Evolutionary conservation across 2,113 vertebrate species (phyloP), one percentile per base, ranked within the genome.

Genomic region (Rhea americana): DNA sequence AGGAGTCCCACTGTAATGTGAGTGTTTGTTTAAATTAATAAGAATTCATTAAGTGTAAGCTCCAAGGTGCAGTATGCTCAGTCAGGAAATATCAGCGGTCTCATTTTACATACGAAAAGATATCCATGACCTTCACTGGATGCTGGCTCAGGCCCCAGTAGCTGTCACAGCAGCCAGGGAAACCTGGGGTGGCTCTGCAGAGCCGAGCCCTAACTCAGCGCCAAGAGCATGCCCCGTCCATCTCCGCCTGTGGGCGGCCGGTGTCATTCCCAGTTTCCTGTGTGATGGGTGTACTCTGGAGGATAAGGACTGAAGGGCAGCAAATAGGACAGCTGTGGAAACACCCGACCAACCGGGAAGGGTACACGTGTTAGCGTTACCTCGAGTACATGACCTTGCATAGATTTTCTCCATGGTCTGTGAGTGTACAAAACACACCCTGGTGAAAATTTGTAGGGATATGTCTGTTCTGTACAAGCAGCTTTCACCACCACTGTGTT

Each of bases 261-360:
- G 55, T 50, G 45, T 35, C 47, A 43, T 41, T 76, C 55, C 26
- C 28, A 21, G 14, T 62, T 77, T 85, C 53, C 75, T 45, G 18
- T n/a, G 24, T 0, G 0, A 6, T 41, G 17, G 47, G 6, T 39
- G 8, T 16, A n/a, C 13, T 22, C 58, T 51, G 75, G 67, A 30
- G 79, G 68, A 35, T 7, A 45, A 85, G 66, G 41, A 59, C 2
- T 35, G 47, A 67, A 39, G 59, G 13, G 30, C 67, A 87, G 18
- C 89, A 68, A 79, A 51, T 20, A n/a, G 50, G 24, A 25, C 18
- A 37, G 51, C 22, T 0, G 1, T 5, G 25, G 81, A 51, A 89
- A 51, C 47, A 30, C 37, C 63, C 43, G 16, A 28, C 76, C 67
- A 41, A n/a, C 35, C 35, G 35, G 35, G 59, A 55, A 70, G 17